Evolutionary conservation across 2,888 invertebrate species (phyloP), one percentile per base, ranked within the genome.

Genomic region (Callimorpha dominula): DNA sequence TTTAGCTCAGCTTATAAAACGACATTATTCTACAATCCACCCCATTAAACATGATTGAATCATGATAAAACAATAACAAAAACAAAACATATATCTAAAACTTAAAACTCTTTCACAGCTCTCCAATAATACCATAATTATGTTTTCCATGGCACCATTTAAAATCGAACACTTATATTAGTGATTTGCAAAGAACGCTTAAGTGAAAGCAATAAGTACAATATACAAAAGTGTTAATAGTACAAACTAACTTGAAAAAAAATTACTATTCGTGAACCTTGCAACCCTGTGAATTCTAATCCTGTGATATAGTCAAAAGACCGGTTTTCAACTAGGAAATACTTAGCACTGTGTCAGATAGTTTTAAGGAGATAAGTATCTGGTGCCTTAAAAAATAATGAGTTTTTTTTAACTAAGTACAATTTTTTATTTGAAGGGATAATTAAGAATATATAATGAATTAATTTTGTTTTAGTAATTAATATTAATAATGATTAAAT

Each of bases 271-370:
- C 80, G 80, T 89, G 86, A 87, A 89, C 85, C 82, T 88, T 88
- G 90, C 88, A 92, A 94, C 94, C 94, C 94, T 94, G 94, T 94
- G 91, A 91, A 90, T 89, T 93, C 92, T 94, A 92, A 93, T 89
- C 89, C 89, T 92, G 93, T 92, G 91, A 92, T 90, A 88, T 87
- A 88, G 87, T 90, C 85, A 87, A 88, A 86, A 88, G 85, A 87
- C 83, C 85, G 87, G 83, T 87, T 86, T 88, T 85, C 89, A 89
- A 90, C 88, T 87, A 90, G 83, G 86, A 88, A 89, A 88, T 83
- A 81, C 70, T 76, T 46, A 46, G 70, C 75, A 80, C 78, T 80
- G 78, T 78, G 78, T 75, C 62, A 71, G 65, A 80, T 79, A 79
- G 76, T 78, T 74, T 60, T 15, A 40, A 14, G 11, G 6, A 46